phyloP scores from a whole-genome alignment of 2,888 invertebrate genomes.

The Cerceris ruficornis region DNA sequence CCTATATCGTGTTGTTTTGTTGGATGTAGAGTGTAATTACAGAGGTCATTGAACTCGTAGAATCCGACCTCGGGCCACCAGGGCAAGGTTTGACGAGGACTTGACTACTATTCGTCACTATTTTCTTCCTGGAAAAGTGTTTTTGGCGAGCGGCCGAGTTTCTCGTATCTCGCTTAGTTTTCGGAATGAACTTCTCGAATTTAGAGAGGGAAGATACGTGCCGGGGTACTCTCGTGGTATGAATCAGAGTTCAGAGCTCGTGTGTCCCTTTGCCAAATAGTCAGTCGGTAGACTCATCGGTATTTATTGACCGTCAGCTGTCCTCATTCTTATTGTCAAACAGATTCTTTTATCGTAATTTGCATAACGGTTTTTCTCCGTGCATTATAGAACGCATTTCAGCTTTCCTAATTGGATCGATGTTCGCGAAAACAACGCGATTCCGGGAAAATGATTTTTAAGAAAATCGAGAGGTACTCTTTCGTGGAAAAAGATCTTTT shows the following conservation, averaged over 20 bases:
- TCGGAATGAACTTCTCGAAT: conserved; percentile 38
- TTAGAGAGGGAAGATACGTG: conserved; percentile 25
- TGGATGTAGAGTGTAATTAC: not conserved
- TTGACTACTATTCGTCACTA: not conserved
- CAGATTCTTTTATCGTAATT: conserved; percentile 24
- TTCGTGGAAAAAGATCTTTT: not conserved
- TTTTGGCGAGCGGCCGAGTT: conserved; percentile 47
- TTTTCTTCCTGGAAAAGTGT: conserved; percentile 1
- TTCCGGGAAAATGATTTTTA: not conserved
- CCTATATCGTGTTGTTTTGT: not conserved
- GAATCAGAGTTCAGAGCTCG: conserved; percentile 51
- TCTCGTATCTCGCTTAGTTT: conserved; percentile 35
- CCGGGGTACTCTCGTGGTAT: conserved; percentile 10
- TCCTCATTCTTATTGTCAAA: conserved; percentile 34
- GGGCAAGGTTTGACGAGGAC: not conserved
- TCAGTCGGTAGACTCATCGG: conserved; percentile 48
- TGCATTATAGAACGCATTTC: not conserved
- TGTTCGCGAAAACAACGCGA: not conserved
- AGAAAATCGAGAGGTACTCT: not conserved
- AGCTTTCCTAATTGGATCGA: not conserved
- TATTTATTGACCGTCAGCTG: conserved; percentile 58
- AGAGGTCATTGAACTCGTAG: not conserved
- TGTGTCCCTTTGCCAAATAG: conserved; percentile 55
- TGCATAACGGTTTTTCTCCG: conserved; percentile 18
- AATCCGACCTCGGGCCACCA: not conserved